Evolutionary conservation across 2,888 invertebrate species (phyloP), one percentile per base, ranked within the genome.

Genomic region (Rotaria magnacalcarata): DNA sequence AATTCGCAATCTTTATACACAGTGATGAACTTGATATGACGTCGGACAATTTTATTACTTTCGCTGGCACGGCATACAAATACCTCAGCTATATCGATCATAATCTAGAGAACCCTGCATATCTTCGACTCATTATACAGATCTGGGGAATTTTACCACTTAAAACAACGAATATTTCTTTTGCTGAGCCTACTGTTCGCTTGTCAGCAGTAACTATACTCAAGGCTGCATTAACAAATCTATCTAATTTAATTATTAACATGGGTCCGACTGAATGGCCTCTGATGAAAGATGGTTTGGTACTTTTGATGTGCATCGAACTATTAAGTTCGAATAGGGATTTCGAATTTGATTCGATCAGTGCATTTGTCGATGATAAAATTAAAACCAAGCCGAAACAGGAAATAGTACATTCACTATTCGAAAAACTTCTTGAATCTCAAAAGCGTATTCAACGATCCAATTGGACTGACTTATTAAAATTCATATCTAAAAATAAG

Each of bases 291-390:
- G 60, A 60, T 60, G 60, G 60, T 7, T n/a, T 60, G 4, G 21
- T 24, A n/a, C 24, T 60, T 60, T 60, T 60, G 60, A 60, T 60
- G 6, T 60, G 0, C n/a, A 60, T 60, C n/a, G 60, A 60, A 14
- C 24, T 60, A 24, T 60, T 60, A 60, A 60, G 24, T 14, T 6
- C 7, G 24, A 60, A 60, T 27, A 60, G n/a, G 10, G 14, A 60
- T 60, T 60, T n/a, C n/a, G 60, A 60, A 27, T n/a, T n/a, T n/a
- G 60, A 60, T 60, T n/a, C 27, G 60, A 60, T 60, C n/a, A n/a
- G 60, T 60, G 4, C 14, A 60, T 60, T 60, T 3, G 11, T 60
- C n/a, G n/a, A 24, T 7, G 7, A 8, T 27, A n/a, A 7, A 60
- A 60, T 27, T 60, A 11, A n/a, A 60, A 14, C 4, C 24, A 60